These are phyloP conservation scores for Ancistrus triradiatus DNA, from an alignment of 2,113 vertebrate genomes.

Conservation along the genomic window DNA sequence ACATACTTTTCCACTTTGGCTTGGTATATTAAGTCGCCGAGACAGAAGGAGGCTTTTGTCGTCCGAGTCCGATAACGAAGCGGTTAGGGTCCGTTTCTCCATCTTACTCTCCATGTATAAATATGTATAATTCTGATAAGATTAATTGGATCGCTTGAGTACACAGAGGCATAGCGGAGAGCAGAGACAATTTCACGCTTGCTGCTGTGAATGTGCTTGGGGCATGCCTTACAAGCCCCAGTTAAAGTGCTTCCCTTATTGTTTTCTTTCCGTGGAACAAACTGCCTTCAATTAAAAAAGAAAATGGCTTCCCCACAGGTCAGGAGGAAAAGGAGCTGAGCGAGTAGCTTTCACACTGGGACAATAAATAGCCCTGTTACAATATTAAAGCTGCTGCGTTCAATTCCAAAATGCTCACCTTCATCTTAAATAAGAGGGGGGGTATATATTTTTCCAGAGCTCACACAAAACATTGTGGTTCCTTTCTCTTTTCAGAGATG, in stretches of 20 bases:
- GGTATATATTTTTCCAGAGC: not conserved
- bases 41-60: constrained; percentile 45
- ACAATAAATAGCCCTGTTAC: constrained; percentile 33
- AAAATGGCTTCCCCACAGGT: constrained; percentile 38
- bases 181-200: constrained; percentile 6
- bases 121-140: constrained; percentile 53
- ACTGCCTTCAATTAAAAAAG: constrained; percentile 41
- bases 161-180: constrained; percentile 35
- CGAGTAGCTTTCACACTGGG: constrained; percentile 11
- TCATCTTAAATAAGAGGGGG: constrained; percentile 2
- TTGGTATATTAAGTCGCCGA: constrained; percentile 37
- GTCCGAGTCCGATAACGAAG: constrained; percentile 37
- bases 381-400: constrained; percentile 31
- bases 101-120: constrained; percentile 36
- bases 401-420: constrained; percentile 23
- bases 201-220: constrained; percentile 24
- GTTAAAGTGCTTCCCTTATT: constrained; percentile 32
- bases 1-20: constrained; percentile 33
- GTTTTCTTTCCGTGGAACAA: constrained; percentile 22
- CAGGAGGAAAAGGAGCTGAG: constrained; percentile 23
- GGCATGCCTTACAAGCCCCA: constrained; percentile 28
- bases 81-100: constrained; percentile 12
- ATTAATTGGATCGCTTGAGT: constrained; percentile 47
- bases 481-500: too few species aligned
- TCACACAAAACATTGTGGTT: not conserved